Evolutionary conservation across 1,140 invertebrate species (phyloP), one percentile per base, ranked within the genome.

Genomic region (Bombus haemorrhoidalis): DNA sequence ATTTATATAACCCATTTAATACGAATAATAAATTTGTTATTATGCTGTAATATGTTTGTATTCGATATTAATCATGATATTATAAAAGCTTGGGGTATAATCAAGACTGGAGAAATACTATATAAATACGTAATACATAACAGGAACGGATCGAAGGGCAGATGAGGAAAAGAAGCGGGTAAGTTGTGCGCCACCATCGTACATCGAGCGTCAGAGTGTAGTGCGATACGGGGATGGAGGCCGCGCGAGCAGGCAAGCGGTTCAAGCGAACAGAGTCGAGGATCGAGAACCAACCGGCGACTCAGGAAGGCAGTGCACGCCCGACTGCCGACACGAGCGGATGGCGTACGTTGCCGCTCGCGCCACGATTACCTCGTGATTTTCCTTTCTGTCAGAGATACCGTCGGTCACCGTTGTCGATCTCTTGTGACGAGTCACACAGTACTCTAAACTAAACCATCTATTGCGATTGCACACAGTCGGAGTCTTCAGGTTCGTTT

Each of bases 291-390:
- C 84, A 85, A 78, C 87, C 83, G 81, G 72, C 87, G 86, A 87
- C 82, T 86, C 85, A 76, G 81, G 72, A 90, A 92, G 93, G 87
- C 94, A 95, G 94, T 95, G 94, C 93, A 94, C 93, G 94, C 94
- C 94, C 93, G 94, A 94, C 94, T 94, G 94, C 93, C 94, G 93
- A 94, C 92, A 93, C 93, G 93, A 95, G 92, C 91, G 94, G 92
- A 94, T 92, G 93, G 94, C 83, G 91, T 90, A 92, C 91, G 92
- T 92, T 88, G 89, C 90, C 90, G 89, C 81, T 90, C 91, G 83
- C 87, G 90, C 87, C 80, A 89, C 86, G 86, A 87, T 86, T 78
- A 83, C 86, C 88, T 89, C 89, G 91, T 92, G 91, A 88, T 92
- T 87, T 86, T 88, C 84, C 85, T 85, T 89, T 79, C 90, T 87